Percentiles rank a stretch among this genome's conserved stretches.
phyloP scores from a whole-genome alignment of 2,888 invertebrate genomes.

The Drosophila emarginata region DNA sequence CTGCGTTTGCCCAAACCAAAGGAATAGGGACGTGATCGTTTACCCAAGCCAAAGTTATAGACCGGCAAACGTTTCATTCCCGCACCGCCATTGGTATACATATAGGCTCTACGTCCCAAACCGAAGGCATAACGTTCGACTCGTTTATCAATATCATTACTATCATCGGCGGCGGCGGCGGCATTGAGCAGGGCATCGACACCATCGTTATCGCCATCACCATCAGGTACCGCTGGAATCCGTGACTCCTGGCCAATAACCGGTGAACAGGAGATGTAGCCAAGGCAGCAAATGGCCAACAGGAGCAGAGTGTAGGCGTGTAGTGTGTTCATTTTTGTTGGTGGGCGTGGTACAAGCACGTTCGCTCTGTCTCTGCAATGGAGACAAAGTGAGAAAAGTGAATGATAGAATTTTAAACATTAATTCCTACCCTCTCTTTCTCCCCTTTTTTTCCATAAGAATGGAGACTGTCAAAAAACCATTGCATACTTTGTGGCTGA shows the following conservation, averaged over 20 bases:
- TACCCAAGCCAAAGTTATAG: slow-evolving; percentile 82
- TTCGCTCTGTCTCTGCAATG: slow-evolving; percentile 26
- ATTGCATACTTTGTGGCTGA: slow-evolving; percentile 48
- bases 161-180: slow-evolving; percentile 35
- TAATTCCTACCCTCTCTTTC: slow-evolving; percentile 1
- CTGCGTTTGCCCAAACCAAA: slow-evolving; percentile 81
- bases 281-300: slow-evolving; percentile 71
- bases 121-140: slow-evolving; percentile 88
- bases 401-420: slow-evolving; percentile 38
- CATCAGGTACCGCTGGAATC: slow-evolving; percentile 20
- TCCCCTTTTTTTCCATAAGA: background rate
- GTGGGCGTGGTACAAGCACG: slow-evolving; percentile 20
- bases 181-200: slow-evolving; percentile 35
- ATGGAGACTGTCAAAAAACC: slow-evolving; percentile 15
- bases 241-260: slow-evolving; percentile 46
- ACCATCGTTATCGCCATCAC: slow-evolving; percentile 37
- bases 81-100: slow-evolving; percentile 80
- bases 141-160: slow-evolving; percentile 83
- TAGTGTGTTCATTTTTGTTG: slow-evolving; percentile 55
- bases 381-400: slow-evolving; percentile 36
- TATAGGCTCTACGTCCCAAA: slow-evolving; percentile 86
- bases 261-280: slow-evolving; percentile 71
- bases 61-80: slow-evolving; percentile 82
- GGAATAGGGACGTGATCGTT: slow-evolving; percentile 80
- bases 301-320: slow-evolving; percentile 57